These are phyloP conservation scores for Cochlearius cochlearius DNA, from an alignment of 2,113 vertebrate species.

Conservation along the genomic window DNA sequence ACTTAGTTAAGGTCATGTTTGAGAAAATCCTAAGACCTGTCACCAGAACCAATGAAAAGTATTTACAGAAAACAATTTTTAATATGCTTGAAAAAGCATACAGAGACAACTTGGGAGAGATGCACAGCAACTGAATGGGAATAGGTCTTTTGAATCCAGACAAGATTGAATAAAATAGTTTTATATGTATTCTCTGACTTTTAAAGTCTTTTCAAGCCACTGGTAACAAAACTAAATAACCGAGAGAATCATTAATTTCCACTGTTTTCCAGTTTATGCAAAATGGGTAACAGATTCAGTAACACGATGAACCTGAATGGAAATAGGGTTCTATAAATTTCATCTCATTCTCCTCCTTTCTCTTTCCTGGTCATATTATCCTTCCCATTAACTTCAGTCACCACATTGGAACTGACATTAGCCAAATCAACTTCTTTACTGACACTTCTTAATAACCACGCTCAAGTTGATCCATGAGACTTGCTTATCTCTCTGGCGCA, in stretches of 20 bases:
- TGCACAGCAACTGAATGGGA: background rate
- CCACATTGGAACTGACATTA: background rate
- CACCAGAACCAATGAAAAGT: background rate
- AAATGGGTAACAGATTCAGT: background rate
- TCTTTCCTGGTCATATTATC: background rate
- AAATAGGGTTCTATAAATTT: background rate
- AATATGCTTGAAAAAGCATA: background rate
- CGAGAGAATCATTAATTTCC: background rate
- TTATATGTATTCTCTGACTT: background rate
- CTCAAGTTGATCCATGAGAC: background rate
- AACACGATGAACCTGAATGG: background rate
- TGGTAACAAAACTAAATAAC: background rate
- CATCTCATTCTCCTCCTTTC: background rate
- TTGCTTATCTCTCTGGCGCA: background rate
- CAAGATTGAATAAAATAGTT: background rate
- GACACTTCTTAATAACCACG: background rate
- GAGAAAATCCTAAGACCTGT: background rate
- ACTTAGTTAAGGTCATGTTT: background rate
- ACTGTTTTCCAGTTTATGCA: background rate
- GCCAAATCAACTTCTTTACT: background rate
- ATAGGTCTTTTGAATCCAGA: background rate
- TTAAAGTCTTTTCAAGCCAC: background rate
- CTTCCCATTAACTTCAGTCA: background rate
- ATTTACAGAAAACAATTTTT: slow-evolving; percentile 10
- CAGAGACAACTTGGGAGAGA: background rate